These are phyloP conservation scores for Glossosoma conforme DNA, from an alignment of 1,140 invertebrate genomes.

Conservation along the genomic window DNA sequence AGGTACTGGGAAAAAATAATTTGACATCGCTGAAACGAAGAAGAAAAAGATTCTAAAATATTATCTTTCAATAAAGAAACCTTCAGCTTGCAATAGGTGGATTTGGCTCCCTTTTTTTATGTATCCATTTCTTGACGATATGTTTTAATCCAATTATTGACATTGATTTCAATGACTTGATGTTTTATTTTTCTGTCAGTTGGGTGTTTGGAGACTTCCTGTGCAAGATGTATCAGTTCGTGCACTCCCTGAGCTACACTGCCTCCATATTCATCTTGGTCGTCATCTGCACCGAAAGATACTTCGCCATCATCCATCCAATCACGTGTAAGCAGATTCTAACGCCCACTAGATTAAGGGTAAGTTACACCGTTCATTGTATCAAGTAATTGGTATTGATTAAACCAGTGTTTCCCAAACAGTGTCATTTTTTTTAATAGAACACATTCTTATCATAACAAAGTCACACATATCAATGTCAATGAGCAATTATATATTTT, in stretches of 20 bases:
- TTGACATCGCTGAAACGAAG: no score
- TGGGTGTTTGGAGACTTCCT: slow-evolving; percentile 77
- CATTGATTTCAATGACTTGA: no score
- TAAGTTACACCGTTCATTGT: slow-evolving; percentile 45
- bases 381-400: background rate
- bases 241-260: slow-evolving; percentile 73
- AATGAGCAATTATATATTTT: no score
- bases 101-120: no score
- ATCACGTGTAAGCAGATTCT: slow-evolving; percentile 73
- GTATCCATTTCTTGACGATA: no score
- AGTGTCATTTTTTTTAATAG: background rate
- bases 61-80: no score
- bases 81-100: no score
- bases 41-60: no score
- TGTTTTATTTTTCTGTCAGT: slow-evolving; percentile 42
- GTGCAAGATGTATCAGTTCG: slow-evolving; percentile 82
- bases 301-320: slow-evolving; percentile 76
- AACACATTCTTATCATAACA: no score
- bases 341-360: slow-evolving; percentile 61
- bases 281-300: slow-evolving; percentile 73
- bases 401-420: background rate
- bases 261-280: slow-evolving; percentile 76
- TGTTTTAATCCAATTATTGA: no score
- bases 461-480: no score
- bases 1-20: no score